Conservation (phyloP, 2,113 vertebrate genomes). For the Pholis gunnellus region DNA sequence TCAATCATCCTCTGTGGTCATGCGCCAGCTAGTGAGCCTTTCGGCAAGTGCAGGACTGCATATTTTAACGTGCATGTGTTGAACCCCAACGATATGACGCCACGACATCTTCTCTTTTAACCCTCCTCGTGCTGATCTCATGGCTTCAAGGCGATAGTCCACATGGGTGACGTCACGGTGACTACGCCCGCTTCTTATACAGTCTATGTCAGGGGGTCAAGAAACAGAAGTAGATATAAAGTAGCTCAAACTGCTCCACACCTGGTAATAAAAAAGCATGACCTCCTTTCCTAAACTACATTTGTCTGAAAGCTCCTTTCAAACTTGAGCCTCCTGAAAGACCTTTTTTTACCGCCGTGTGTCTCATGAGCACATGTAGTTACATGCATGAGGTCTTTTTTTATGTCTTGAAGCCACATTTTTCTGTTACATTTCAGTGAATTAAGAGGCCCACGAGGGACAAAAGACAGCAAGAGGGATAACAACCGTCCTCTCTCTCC, state of each 20-base stretch:
- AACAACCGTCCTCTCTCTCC: constrained; percentile 43
- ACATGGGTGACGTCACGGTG: too few species aligned
- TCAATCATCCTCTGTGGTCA: too few species aligned
- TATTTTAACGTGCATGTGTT: too few species aligned
- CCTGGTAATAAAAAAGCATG: constrained; percentile 13
- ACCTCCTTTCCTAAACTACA: not conserved
- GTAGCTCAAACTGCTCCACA: constrained; percentile 20
- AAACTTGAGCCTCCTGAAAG: constrained; percentile 26
- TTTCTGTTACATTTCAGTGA: constrained; percentile 45
- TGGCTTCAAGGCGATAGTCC: too few species aligned
- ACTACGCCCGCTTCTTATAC: too few species aligned
- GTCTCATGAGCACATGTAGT: constrained; percentile 20
- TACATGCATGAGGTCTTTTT: constrained; percentile 27
- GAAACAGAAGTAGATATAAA: not conserved
- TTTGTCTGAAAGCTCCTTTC: constrained; percentile 16
- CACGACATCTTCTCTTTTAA: too few species aligned
- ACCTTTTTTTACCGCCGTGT: not conserved
- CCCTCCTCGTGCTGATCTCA: too few species aligned
- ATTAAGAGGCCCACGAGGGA: constrained; percentile 2
- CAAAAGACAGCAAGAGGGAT: not conserved
- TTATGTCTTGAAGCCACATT: constrained; percentile 35
- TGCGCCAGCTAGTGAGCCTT: too few species aligned
- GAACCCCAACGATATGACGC: too few species aligned
- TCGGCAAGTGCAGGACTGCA: too few species aligned
- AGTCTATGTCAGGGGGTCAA: not conserved